These are phyloP conservation scores for Toxotes lorentzi DNA, from an alignment of 2,797 vertebrate genomes.

Conservation along the genomic window DNA sequence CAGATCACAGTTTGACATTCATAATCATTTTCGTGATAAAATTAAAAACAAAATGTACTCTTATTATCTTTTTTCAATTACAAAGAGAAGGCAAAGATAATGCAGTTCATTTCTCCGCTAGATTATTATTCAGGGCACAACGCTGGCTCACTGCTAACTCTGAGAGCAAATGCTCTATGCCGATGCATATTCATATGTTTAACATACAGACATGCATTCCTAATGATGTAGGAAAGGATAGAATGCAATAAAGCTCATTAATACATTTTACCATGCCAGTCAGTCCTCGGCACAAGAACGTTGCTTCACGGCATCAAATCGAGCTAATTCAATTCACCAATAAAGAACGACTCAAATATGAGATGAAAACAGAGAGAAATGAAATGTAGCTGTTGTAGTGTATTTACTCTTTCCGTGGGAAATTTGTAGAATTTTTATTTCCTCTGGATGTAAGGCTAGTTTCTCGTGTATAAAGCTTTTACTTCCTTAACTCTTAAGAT, in stretches of 20 bases:
- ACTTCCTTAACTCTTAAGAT: not conserved
- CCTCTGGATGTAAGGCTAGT: not conserved
- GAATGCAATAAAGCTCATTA: slow-evolving; percentile 84
- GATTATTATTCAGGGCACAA: slow-evolving; percentile 87
- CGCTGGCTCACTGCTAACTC: slow-evolving; percentile 76
- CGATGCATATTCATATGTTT: slow-evolving; percentile 90
- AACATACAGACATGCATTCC: slow-evolving; percentile 85
- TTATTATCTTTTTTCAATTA: slow-evolving; percentile 60
- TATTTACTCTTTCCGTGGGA: slow-evolving; percentile 29
- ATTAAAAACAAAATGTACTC: slow-evolving; percentile 35
- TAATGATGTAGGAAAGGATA: slow-evolving; percentile 77
- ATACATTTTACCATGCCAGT: slow-evolving; percentile 81
- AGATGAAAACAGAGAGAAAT: slow-evolving; percentile 44
- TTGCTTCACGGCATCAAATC: slow-evolving; percentile 57
- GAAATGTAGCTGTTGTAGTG: slow-evolving; percentile 12
- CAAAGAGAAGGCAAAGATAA: slow-evolving; percentile 63
- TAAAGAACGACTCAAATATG: slow-evolving; percentile 36
- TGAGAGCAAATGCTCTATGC: slow-evolving; percentile 82
- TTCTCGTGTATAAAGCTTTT: slow-evolving; percentile 14
- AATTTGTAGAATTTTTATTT: slow-evolving; percentile 19
- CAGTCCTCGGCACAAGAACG: slow-evolving; percentile 65
- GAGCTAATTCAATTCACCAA: slow-evolving; percentile 61
- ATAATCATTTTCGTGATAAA: slow-evolving; percentile 33
- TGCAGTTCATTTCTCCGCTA: slow-evolving; percentile 54
- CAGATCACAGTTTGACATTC: slow-evolving; percentile 38